phyloP scores from a whole-genome alignment of 2,113 vertebrate genomes.

The Ahaetulla prasina region DNA sequence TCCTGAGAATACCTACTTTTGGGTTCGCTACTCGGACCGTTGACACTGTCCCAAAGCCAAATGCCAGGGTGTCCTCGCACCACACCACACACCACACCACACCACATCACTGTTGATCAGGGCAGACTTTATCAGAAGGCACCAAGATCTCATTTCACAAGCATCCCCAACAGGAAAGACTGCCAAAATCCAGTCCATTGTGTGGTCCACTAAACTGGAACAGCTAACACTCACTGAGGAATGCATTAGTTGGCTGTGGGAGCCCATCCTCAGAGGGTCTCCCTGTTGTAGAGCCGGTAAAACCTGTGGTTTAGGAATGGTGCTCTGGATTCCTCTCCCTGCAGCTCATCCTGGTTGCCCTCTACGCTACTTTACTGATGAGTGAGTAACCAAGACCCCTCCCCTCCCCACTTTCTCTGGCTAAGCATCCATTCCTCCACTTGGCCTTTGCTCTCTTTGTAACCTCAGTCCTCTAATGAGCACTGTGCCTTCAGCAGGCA shows the following conservation, averaged over 20 bases:
- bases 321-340: neutral
- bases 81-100: neutral
- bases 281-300: neutral
- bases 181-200: neutral
- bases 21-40: too few species aligned
- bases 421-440: too few species aligned
- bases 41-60: neutral
- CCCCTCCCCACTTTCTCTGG: neutral
- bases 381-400: neutral
- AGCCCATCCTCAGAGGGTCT: neutral
- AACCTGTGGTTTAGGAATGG: too few species aligned
- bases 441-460: neutral
- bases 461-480: neutral
- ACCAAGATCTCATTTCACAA: neutral
- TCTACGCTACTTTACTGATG: neutral
- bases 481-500: conserved; percentile 1
- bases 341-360: neutral
- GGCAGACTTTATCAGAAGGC: neutral
- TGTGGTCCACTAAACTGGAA: neutral
- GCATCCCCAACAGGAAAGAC: neutral
- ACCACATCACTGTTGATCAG: neutral
- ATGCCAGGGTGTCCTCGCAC: neutral
- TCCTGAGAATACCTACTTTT: too few species aligned
- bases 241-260: neutral
- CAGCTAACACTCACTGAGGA: neutral